phyloP scores from a whole-genome alignment of 2,113 vertebrate species.

The Hemichromis elongatus region DNA sequence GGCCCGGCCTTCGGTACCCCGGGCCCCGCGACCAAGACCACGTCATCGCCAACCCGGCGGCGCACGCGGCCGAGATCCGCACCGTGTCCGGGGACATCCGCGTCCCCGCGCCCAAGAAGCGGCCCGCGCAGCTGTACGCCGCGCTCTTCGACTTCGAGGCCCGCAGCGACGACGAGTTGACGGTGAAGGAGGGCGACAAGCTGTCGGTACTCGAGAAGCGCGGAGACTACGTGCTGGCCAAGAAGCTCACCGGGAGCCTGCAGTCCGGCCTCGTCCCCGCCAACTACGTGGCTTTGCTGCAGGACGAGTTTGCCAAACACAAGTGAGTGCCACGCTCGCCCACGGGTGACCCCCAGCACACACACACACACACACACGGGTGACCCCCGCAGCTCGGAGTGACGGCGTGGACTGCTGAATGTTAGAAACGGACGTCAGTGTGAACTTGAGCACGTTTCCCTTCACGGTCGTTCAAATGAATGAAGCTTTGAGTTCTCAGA shows the following conservation, averaged over 20 bases:
- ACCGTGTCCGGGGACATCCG: conserved; percentile 71
- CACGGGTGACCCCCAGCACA: neutral
- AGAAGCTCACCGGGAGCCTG: conserved; percentile 78
- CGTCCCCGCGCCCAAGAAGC: conserved; percentile 67
- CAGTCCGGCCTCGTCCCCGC: conserved; percentile 82
- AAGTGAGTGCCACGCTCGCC: conserved; percentile 71
- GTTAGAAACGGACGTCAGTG: neutral
- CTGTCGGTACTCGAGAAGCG: conserved; percentile 83
- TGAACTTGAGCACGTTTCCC: neutral
- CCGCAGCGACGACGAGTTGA: conserved; percentile 80
- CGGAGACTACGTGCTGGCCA: conserved; percentile 80
- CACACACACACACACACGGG: neutral
- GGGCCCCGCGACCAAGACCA: conserved; percentile 28
- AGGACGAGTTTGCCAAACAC: conserved; percentile 77
- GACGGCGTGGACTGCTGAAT: neutral
- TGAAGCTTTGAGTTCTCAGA: neutral
- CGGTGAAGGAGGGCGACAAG: conserved; percentile 80
- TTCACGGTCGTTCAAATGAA: neutral
- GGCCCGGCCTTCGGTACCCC: conserved; percentile 72
- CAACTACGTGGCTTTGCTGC: conserved; percentile 80
- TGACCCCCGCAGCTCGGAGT: neutral
- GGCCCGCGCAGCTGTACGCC: conserved; percentile 73
- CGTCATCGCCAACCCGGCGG: conserved; percentile 53
- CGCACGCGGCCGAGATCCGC: conserved; percentile 53
- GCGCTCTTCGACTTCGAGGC: conserved; percentile 84